A percentile compares a stretch with the other conserved stretches of the same genome.
Evolutionary conservation across 2,888 invertebrate species (phyloP).

Genomic region (Xestia sexstrigata): DNA sequence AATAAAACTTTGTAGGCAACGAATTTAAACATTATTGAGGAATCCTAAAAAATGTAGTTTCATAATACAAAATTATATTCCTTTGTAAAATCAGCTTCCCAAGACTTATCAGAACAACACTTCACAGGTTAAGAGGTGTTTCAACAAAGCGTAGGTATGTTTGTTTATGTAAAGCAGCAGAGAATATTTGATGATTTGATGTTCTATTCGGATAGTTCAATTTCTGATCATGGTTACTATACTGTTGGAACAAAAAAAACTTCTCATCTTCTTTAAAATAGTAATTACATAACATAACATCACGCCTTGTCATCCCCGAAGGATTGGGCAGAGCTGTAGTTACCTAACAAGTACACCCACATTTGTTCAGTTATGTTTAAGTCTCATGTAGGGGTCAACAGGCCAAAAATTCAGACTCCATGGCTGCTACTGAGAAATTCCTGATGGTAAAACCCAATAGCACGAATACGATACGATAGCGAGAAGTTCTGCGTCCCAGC

Average conservation of each 20-base stretch:
- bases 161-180: conserved; percentile 6
- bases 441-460: too few relatives aligned
- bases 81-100: neutral
- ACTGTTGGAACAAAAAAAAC: neutral
- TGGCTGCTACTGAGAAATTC: too few relatives aligned
- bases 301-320: neutral
- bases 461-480: too few relatives aligned
- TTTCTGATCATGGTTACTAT: neutral
- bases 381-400: too few relatives aligned
- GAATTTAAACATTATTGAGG: neutral
- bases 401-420: too few relatives aligned
- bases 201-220: neutral
- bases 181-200: neutral
- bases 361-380: too few relatives aligned
- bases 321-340: neutral
- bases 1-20: neutral
- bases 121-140: conserved; percentile 22
- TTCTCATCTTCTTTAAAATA: neutral
- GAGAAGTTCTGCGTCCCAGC: neutral
- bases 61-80: neutral
- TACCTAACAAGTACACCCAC: too few relatives aligned
- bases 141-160: neutral
- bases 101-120: neutral
- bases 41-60: neutral
- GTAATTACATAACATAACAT: neutral